These are phyloP conservation scores for Trachymyrmex septentrionalis DNA, from an alignment of 1,140 invertebrate genomes.

Conservation along the genomic window DNA sequence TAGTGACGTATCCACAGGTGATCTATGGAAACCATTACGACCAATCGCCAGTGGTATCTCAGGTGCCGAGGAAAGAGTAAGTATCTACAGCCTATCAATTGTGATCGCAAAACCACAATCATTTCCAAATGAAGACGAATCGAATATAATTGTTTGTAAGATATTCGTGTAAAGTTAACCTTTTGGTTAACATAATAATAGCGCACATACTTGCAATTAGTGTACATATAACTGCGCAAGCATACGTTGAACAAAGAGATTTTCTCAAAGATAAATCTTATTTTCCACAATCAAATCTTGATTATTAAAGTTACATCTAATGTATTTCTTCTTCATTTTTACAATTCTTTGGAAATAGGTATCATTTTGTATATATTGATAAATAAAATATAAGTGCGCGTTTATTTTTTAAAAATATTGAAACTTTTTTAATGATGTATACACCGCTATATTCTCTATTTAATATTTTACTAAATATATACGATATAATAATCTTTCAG, in stretches of 20 bases:
- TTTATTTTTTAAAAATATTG: constrained; percentile 1
- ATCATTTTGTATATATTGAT: not conserved
- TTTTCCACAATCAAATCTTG: not conserved
- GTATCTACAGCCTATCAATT: constrained; percentile 64
- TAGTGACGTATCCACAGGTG: constrained; percentile 90
- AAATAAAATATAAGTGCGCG: not conserved
- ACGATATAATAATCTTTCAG: constrained; percentile 83
- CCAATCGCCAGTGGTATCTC: constrained; percentile 90
- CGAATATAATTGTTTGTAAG: not conserved
- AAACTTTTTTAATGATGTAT: not conserved
- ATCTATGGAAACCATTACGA: constrained; percentile 91
- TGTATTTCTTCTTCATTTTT: not conserved
- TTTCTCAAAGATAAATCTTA: not conserved
- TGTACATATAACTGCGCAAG: not conserved
- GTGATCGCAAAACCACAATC: not conserved
- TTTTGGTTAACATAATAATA: not conserved
- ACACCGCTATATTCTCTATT: not conserved
- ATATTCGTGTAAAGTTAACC: not conserved
- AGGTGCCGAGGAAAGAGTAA: constrained; percentile 88
- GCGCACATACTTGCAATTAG: not conserved
- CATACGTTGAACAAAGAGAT: not conserved
- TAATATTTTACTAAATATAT: not conserved
- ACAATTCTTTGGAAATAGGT: not conserved
- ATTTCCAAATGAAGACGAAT: not conserved
- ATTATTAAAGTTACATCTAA: not conserved